Evolutionary conservation across 2,888 invertebrate species (phyloP), one percentile per base, ranked within the genome.

Genomic region (Ochropleura plecta): DNA sequence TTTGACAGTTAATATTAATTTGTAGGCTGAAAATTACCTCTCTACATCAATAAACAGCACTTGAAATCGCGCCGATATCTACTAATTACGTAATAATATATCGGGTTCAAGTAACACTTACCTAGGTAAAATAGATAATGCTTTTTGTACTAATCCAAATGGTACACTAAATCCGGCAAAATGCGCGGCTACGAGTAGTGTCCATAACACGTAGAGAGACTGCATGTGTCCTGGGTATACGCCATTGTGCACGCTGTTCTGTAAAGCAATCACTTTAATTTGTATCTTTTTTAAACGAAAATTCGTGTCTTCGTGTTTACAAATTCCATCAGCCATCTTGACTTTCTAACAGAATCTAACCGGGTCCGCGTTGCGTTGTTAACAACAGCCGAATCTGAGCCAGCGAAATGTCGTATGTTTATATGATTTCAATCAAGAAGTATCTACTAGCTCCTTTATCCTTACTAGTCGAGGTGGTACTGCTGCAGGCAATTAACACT

Each of bases 231-330:
- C 99, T 49, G 99, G 99, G 93, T 99, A 99, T 20, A 99, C 98
- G 62, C 99, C 99, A 97, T 99, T 99, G 92, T 98, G 98, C 80
- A 99, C 97, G 92, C 98, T 99, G 93, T 99, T 99, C 99, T 99
- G 97, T 89, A 62, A 64, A 79, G 30, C 14, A 81, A 55, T 10
- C 5, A 59, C 14, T 55, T 9, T 16, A 18, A 30, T 78, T 60
- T 51, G 20, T 18, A 62, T 59, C 14, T 1, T 51, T 16, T 67
- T 20, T 8, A n/a, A 30, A n/a, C 7, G 14, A 18, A 65, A 40
- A 14, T 30, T 16, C 3, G 18, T 20, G 18, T 18, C 18, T 30
- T 44, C 46, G 7, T 1, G 7, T 55, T 71, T n/a, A 51, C 12
- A 30, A 70, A 16, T 57, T 16, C 20, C 7, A 51, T 18, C 18